Conservation (phyloP, 2,888 invertebrate genomes). For the Synergus japonicus region DNA sequence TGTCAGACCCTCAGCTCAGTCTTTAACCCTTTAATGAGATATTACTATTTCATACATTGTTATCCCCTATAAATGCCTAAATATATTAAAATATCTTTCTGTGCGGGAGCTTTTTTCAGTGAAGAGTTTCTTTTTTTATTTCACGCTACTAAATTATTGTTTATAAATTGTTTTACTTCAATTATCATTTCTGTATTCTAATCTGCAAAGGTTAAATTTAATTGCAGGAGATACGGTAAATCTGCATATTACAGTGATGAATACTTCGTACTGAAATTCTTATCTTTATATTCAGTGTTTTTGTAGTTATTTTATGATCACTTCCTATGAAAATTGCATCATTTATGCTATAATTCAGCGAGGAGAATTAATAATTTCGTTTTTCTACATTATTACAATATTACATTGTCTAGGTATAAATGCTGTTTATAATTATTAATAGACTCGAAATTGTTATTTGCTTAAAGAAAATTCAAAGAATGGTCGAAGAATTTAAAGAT, state of each 20-base stretch:
- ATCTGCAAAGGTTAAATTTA: conserved; percentile 22
- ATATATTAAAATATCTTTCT: too few relatives aligned
- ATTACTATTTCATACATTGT: too few relatives aligned
- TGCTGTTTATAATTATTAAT: neutral
- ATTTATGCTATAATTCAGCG: conserved; percentile 12
- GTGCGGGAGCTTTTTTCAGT: too few relatives aligned
- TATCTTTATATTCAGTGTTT: conserved; percentile 23
- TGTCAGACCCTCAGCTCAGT: neutral
- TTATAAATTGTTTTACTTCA: neutral
- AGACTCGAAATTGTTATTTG: neutral
- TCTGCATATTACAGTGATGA: conserved; percentile 31
- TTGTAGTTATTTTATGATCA: conserved; percentile 12
- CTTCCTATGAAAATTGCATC: neutral
- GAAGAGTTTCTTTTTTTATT: neutral
- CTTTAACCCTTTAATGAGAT: too few relatives aligned
- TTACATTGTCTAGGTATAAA: conserved; percentile 20
- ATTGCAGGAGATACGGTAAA: conserved; percentile 33
- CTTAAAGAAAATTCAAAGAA: neutral
- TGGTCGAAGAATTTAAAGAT: neutral
- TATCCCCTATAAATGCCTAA: too few relatives aligned
- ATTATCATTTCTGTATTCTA: neutral
- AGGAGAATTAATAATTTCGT: conserved; percentile 18
- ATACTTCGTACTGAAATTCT: neutral
- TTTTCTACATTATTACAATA: conserved; percentile 49
- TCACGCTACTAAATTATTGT: neutral